Base-by-base conservation (phyloP, 53 echinoderm and acorn worm genomes). In the Arbacia lixula region DNA sequence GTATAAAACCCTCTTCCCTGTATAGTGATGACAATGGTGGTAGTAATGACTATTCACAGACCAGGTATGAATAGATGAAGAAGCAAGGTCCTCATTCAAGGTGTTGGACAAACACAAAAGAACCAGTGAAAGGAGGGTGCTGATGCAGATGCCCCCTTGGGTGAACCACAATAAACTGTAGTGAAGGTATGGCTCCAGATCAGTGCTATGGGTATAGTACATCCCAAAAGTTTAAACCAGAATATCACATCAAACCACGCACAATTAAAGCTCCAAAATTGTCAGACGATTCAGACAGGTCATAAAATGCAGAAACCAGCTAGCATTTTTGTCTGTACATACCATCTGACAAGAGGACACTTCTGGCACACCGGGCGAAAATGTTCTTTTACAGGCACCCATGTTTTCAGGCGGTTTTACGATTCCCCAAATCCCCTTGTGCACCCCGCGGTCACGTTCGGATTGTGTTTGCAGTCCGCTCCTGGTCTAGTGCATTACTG, bases 61-160 rank as follows among this genome's bases (percentile, higher is more conserved):
- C 66, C 66, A 35, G 1, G 34, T n/a, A 66, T 66, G 66, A 66
- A 36, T 66, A 66, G 66, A 36, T 66, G 66, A 66, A 66, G 66
- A 66, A 66, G 66, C 36, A 66, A 33, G 8, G 36, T 66, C 66
- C 66, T 33, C 66, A 66, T 66, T 66, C 66, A 36, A n/a, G 66
- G 33, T 66, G 66, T 35, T 66, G 35, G 66, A 66, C 66, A 66
- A 66, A 36, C 66, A 66, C 36, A 66, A 66, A 66, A 66, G 66
- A 36, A 66, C 66, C 66, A 66, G 66, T 36, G 36, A 66, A 66
- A 66, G 66, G 66, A 66, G 66, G 37, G 17, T 35, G 34, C 14
- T 16, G 16, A 36, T 66, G 66, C 12, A 32, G 36, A 36, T 9
- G 0, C 29, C 27, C 12, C 33, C 16, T 12, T 66, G 36, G 36